Evolutionary conservation across 2,888 invertebrate genomes (phyloP).

Genomic region (Lepidochrysops patricia): DNA sequence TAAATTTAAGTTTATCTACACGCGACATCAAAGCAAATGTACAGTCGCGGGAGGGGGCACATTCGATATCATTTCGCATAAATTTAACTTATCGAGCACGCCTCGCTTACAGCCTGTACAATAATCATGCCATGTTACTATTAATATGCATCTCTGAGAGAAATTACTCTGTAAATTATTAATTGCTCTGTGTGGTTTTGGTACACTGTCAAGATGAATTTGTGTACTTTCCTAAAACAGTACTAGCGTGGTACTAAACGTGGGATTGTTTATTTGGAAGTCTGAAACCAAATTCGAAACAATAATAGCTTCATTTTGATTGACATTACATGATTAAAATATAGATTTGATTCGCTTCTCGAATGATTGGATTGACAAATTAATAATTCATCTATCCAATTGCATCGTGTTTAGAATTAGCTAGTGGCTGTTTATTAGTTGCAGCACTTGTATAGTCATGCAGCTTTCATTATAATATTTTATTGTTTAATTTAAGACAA

Average conservation of each 20-base stretch:
- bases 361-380: background rate
- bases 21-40: slow-evolving; percentile 17
- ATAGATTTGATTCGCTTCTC: background rate
- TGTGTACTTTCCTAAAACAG: background rate
- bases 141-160: background rate
- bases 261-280: background rate
- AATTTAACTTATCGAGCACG: slow-evolving; percentile 60
- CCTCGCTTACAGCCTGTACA: slow-evolving; percentile 27
- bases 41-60: slow-evolving; percentile 12
- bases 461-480: no score
- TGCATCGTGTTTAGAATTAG: background rate
- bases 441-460: no score
- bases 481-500: no score
- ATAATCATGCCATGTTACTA: background rate
- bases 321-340: background rate
- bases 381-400: background rate
- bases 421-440: background rate
- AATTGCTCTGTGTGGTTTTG: background rate
- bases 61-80: slow-evolving; percentile 64
- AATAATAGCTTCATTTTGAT: background rate
- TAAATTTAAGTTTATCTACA: slow-evolving; percentile 20
- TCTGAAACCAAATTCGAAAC: no score
- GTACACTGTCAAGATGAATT: background rate
- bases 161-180: slow-evolving; percentile 1
- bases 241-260: no score